Conservation (phyloP, 1,140 invertebrate genomes). For the Bombus consobrinus region DNA sequence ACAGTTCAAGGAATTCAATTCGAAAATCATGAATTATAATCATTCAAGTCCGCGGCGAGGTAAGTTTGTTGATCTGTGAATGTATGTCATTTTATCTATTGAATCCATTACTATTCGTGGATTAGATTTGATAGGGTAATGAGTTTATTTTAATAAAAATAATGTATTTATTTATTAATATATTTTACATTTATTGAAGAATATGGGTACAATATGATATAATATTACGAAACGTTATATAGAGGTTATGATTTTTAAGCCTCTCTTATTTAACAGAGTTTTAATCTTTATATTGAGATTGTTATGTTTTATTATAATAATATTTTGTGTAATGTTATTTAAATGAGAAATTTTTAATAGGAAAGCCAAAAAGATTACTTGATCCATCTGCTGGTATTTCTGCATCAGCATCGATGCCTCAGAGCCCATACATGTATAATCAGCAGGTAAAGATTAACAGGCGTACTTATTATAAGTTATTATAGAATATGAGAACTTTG, state of each 20-base stretch:
- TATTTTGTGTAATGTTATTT: not conserved
- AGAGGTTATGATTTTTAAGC: conserved; percentile 26
- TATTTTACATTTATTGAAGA: not conserved
- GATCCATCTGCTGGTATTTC: conserved; percentile 77
- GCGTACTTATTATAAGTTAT: not conserved
- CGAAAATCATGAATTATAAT: conserved; percentile 79
- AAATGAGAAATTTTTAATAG: conserved; percentile 59
- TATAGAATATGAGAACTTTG: not conserved
- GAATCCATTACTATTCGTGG: not conserved
- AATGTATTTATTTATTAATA: not conserved
- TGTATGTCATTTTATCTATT: not conserved
- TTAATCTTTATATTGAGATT: not conserved
- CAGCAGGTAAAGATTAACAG: conserved; percentile 74
- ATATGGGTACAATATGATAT: not conserved
- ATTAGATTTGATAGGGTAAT: not conserved
- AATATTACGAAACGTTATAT: no score
- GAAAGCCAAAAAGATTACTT: conserved; percentile 78
- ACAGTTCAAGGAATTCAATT: not conserved
- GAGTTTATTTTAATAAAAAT: not conserved
- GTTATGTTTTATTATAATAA: not conserved
- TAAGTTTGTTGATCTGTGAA: conserved; percentile 60
- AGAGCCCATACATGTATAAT: conserved; percentile 77
- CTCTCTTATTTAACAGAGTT: not conserved
- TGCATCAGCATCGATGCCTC: conserved; percentile 55
- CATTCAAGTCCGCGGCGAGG: conserved; percentile 76